phyloP scores from a whole-genome alignment of 37 sponge, comb jelly and placozoan genomes.

The Mnemiopsis leidyi region DNA sequence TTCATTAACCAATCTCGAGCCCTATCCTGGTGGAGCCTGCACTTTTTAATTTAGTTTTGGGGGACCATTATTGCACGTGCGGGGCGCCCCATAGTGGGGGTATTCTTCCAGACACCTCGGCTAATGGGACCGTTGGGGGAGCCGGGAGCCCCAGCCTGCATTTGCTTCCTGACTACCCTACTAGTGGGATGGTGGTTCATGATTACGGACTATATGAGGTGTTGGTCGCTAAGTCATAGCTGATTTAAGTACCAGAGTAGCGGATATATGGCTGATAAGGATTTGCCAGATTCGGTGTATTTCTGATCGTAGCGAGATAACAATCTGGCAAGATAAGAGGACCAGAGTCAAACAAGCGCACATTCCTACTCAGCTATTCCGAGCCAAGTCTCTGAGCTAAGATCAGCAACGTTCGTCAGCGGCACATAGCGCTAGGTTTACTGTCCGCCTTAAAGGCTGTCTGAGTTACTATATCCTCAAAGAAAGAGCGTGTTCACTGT shows the following conservation, averaged over 20 bases:
- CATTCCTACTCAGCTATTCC: too few species aligned
- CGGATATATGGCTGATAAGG: background rate
- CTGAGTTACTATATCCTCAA: background rate
- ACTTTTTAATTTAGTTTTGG: background rate
- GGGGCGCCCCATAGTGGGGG: background rate
- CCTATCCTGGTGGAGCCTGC: constrained; percentile 19
- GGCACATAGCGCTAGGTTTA: background rate
- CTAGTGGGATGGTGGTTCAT: too few species aligned
- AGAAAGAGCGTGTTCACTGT: background rate
- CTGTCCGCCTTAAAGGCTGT: background rate
- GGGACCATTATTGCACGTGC: background rate
- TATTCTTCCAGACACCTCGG: background rate
- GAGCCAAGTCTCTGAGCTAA: too few species aligned
- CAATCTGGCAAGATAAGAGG: background rate
- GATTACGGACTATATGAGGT: too few species aligned
- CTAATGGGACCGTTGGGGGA: background rate
- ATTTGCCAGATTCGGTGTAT: background rate
- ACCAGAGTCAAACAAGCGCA: background rate
- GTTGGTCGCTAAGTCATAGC: background rate
- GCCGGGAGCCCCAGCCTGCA: too few species aligned
- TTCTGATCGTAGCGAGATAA: background rate
- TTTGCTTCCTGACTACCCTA: too few species aligned
- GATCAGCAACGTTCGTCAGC: too few species aligned
- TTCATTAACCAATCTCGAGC: background rate
- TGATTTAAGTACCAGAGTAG: background rate